Conservation (phyloP, 2,888 invertebrate species). For the Chesias legatella region DNA sequence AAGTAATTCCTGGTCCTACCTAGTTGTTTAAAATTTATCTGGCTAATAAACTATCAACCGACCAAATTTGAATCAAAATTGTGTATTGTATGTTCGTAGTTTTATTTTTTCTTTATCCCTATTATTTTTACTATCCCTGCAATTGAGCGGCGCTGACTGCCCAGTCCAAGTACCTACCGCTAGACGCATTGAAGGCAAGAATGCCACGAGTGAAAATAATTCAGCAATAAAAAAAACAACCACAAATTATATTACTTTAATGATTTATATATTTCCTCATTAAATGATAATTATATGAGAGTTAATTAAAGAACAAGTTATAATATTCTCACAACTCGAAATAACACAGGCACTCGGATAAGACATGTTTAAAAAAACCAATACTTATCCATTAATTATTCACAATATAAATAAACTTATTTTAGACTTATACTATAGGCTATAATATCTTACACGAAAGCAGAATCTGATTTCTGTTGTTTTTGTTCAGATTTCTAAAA, state of each 20-base stretch:
- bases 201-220: too few species aligned
- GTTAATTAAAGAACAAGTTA: conserved; percentile 33
- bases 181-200: too few species aligned
- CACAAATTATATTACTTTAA: conserved; percentile 16
- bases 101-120: too few species aligned
- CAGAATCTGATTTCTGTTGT: conserved; percentile 16
- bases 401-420: conserved; percentile 52
- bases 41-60: too few species aligned
- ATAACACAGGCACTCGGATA: conserved; percentile 48
- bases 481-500: conserved; percentile 10
- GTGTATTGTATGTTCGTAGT: too few species aligned
- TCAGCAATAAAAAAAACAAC: conserved; percentile 4
- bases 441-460: conserved; percentile 28
- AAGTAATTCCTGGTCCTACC: too few species aligned
- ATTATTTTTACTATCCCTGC: too few species aligned
- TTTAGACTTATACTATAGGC: conserved; percentile 28
- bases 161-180: too few species aligned
- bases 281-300: conserved; percentile 46
- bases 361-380: conserved; percentile 33
- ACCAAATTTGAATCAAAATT: too few species aligned
- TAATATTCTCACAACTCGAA: conserved; percentile 36
- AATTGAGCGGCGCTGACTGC: too few species aligned
- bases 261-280: conserved; percentile 46
- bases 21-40: too few species aligned
- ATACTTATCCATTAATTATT: conserved; percentile 32